A percentile compares a stretch with the other conserved stretches of the same genome.
phyloP scores from a whole-genome alignment of 2,888 invertebrate genomes.

The Aphodius sticticus region DNA sequence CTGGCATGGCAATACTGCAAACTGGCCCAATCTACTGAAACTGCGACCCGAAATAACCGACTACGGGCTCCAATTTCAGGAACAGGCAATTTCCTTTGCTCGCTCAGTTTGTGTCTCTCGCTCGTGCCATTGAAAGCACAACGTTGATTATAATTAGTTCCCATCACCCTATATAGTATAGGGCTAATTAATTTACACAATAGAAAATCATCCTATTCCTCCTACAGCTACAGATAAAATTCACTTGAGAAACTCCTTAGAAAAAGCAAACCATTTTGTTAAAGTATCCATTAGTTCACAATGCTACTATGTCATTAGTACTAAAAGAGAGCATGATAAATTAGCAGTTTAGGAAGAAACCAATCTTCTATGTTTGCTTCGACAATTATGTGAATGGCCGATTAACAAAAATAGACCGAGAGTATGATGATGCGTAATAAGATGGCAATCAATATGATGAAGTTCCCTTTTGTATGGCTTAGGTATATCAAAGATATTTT shows the following conservation, averaged over 20 bases:
- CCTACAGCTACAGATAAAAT: not conserved
- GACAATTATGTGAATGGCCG: too few relatives aligned
- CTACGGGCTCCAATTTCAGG: not conserved
- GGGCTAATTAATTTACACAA: conserved; percentile 4
- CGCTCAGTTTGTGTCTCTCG: not conserved
- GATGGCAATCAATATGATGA: too few relatives aligned
- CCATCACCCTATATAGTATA: conserved; percentile 4
- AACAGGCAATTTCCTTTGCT: not conserved
- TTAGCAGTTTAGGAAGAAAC: too few relatives aligned
- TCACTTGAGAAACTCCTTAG: not conserved
- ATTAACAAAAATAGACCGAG: too few relatives aligned
- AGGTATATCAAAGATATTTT: too few relatives aligned
- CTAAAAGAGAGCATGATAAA: too few relatives aligned
- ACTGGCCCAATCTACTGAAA: not conserved
- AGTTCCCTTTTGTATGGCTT: too few relatives aligned
- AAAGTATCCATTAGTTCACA: not conserved
- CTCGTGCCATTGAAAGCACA: conserved; percentile 4
- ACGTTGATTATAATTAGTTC: not conserved
- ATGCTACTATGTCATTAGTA: not conserved
- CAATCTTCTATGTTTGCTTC: too few relatives aligned
- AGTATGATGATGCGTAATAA: too few relatives aligned
- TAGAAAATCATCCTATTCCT: not conserved
- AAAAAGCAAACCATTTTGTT: not conserved
- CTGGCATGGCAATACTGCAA: not conserved
- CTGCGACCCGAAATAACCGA: not conserved